phyloP scores from a whole-genome alignment of 2,888 invertebrate genomes.

The Congeria kusceri region DNA sequence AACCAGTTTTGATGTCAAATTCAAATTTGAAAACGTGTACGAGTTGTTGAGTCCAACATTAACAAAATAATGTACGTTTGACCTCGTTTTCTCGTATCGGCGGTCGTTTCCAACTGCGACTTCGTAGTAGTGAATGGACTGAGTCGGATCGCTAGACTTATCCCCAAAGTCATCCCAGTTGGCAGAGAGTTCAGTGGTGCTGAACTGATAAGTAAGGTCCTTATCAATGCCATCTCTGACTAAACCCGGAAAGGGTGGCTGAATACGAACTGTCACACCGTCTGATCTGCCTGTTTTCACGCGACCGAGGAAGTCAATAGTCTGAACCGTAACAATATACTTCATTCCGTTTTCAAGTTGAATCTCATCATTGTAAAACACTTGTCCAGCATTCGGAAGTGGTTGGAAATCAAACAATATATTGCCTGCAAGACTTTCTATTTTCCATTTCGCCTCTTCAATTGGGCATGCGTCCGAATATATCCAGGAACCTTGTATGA shows the following conservation, averaged over 20 bases:
- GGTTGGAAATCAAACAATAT: slow-evolving; percentile 50
- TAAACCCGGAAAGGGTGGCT: slow-evolving; percentile 69
- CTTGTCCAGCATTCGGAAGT: slow-evolving; percentile 36
- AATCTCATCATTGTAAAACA: slow-evolving; percentile 70
- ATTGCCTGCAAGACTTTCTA: slow-evolving; percentile 65
- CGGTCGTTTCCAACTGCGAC: slow-evolving; percentile 77
- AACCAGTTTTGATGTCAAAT: slow-evolving; percentile 66
- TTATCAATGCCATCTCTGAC: slow-evolving; percentile 71
- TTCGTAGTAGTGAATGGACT: slow-evolving; percentile 70
- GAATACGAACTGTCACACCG: slow-evolving; percentile 71
- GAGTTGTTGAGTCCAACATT: slow-evolving; percentile 74
- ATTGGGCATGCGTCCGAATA: slow-evolving; percentile 72
- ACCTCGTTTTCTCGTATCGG: slow-evolving; percentile 67
- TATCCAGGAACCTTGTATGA: slow-evolving; percentile 68
- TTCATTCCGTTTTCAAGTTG: slow-evolving; percentile 67
- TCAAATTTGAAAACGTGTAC: slow-evolving; percentile 69
- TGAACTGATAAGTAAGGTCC: slow-evolving; percentile 70
- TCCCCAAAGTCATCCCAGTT: slow-evolving; percentile 76
- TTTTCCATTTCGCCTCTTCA: slow-evolving; percentile 62
- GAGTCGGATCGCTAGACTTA: slow-evolving; percentile 61
- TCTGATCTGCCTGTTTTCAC: slow-evolving; percentile 64
- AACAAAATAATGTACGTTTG: slow-evolving; percentile 72
- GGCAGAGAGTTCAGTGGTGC: slow-evolving; percentile 59
- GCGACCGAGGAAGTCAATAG: slow-evolving; percentile 63
- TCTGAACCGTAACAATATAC: slow-evolving; percentile 66